Evolutionary conservation across 2,797 vertebrate genomes (phyloP), one percentile per base, ranked within the genome.

Genomic region (Ceryle rudis): DNA sequence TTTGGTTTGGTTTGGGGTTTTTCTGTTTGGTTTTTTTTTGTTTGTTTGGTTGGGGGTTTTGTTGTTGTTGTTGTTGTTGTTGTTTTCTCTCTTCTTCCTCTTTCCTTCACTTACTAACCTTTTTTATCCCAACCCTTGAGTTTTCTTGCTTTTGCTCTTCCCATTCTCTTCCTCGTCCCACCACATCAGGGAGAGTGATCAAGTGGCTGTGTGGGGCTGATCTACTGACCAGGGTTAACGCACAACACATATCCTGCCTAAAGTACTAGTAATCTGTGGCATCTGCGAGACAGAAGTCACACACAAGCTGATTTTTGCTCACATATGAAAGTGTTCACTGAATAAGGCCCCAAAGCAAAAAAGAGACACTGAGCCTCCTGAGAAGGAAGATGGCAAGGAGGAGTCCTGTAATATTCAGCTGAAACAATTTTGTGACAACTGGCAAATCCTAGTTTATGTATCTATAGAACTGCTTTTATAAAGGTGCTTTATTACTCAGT

Each of bases 101-200:
- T 73, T 72, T 73, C 9, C 19, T 81, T 65, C 19, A 16, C 1
- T n/a, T 86, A 61, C 6, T n/a, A 52, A 75, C 52, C 7, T 39
- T 69, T 69, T 81, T 89, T 65, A 16, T 47, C 33, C 70, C 55
- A 81, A 2, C 2, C 3, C 10, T 28, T 54, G 25, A 58, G 26
- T 81, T 84, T 90, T 74, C 28, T 81, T 81, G 23, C 12, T 54
- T 86, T 62, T 84, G 4, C 52, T 49, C 9, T 87, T 91, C 5
- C 31, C 41, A 0, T 49, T 84, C 5, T 78, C 12, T 81, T 37
- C 8, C 28, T 13, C 2, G 0, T 35, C 28, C 39, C 6, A 44
- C 11, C 2, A 2, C 39, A 22, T 0, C 16, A 10, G 10, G 14
- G 14, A 6, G 8, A 54, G 4, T n/a, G 37, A 62, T 66, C 21